phyloP scores from a whole-genome alignment of 1,140 invertebrate genomes.

The Drosophila ananassae region DNA sequence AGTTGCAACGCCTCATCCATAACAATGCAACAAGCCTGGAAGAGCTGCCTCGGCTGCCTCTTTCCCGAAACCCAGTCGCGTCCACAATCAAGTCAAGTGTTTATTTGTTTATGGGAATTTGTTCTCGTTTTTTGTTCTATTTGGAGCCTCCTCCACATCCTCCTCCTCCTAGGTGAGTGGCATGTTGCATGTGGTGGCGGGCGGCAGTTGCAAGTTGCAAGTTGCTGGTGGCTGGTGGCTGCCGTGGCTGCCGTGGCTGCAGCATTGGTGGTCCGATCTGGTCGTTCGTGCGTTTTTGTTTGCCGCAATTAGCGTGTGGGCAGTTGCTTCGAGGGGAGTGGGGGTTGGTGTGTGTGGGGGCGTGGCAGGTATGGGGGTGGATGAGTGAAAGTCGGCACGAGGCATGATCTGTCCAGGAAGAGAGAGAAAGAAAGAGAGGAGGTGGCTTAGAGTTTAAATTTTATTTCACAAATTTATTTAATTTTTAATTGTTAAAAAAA shows the following conservation, averaged over 20 bases:
- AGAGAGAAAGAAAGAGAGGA: too few species aligned
- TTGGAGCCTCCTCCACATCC: constrained; percentile 14
- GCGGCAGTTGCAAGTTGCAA: constrained; percentile 27
- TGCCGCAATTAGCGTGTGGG: constrained; percentile 61
- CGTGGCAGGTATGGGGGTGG: constrained; percentile 8
- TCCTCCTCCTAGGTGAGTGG: constrained; percentile 33
- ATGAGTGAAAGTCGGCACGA: constrained; percentile 48
- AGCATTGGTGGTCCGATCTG: constrained; percentile 50
- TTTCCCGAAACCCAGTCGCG: constrained; percentile 32
- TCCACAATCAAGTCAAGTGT: constrained; percentile 77
- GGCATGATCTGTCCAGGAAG: neutral
- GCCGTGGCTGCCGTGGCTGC: constrained; percentile 8
- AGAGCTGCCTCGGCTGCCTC: neutral
- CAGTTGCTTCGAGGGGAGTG: constrained; percentile 9
- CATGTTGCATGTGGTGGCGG: constrained; percentile 47
- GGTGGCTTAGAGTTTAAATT: too few species aligned
- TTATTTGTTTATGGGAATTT: constrained; percentile 73
- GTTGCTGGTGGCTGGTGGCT: constrained; percentile 17
- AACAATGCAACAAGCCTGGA: constrained; percentile 46
- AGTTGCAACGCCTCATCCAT: constrained; percentile 47
- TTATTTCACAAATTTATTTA: neutral
- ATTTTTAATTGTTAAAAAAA: too few species aligned
- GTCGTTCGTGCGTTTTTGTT: constrained; percentile 56
- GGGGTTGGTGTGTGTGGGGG: constrained; percentile 13
- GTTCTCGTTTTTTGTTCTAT: constrained; percentile 14